Percentiles rank a stretch among this genome's conserved stretches.
Conservation (phyloP, 2,888 invertebrate species). For the Leucophenga maculata region DNA sequence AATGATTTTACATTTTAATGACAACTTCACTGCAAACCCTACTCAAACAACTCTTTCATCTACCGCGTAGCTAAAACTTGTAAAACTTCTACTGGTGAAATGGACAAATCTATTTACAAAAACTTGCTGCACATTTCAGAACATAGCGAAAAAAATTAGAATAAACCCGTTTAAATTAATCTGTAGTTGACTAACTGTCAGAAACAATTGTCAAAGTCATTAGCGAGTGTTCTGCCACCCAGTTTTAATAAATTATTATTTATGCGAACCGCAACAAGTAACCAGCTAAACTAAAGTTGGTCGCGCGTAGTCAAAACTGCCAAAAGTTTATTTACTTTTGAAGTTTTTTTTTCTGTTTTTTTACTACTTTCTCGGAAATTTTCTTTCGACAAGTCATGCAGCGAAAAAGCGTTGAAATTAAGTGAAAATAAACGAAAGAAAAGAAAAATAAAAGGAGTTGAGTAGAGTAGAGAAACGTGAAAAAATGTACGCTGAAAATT, state of each 20-base stretch:
- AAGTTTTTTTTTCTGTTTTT: neutral
- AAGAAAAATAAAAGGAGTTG: neutral
- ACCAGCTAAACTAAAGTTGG: slow-evolving; percentile 10
- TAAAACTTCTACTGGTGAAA: too few relatives aligned
- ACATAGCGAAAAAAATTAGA: neutral
- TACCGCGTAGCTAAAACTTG: too few relatives aligned
- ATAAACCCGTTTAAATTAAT: too few relatives aligned
- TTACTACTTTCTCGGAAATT: neutral
- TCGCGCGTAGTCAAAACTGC: neutral
- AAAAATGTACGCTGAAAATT: slow-evolving; percentile 25
- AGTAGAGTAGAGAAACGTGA: slow-evolving; percentile 4
- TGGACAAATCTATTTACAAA: too few relatives aligned
- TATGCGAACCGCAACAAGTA: neutral
- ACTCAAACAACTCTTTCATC: too few relatives aligned
- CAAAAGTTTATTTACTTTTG: slow-evolving; percentile 16
- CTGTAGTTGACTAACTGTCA: too few relatives aligned
- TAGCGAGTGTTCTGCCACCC: neutral
- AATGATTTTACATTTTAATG: too few relatives aligned
- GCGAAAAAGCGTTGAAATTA: slow-evolving; percentile 4
- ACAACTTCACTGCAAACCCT: too few relatives aligned
- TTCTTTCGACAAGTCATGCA: slow-evolving; percentile 18
- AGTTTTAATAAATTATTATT: neutral
- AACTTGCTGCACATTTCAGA: neutral
- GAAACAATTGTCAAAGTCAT: slow-evolving; percentile 1
- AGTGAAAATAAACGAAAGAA: neutral